phyloP scores from a whole-genome alignment of 1,140 invertebrate species.

The Bathynomus jamesi region DNA sequence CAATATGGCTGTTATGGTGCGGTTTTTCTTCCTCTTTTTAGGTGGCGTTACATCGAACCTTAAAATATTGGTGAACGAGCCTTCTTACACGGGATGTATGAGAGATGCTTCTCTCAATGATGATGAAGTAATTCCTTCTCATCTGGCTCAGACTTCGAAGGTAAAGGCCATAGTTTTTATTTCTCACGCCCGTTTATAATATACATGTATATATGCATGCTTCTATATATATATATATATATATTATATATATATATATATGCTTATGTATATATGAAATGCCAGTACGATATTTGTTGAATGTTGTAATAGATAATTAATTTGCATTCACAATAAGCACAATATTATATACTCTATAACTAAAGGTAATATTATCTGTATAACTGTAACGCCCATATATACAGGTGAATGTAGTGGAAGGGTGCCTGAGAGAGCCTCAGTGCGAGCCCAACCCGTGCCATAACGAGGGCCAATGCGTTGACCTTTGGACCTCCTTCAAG shows the following conservation, averaged over 20 bases:
- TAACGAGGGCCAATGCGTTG: constrained; percentile 74
- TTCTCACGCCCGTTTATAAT: no score
- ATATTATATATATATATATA: no score
- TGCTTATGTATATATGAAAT: no score
- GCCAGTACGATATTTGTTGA: no score
- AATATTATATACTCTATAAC: no score
- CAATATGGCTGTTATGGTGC: no score
- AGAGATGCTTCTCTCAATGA: constrained; percentile 81
- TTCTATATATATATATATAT: no score
- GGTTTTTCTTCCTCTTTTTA: constrained; percentile 47
- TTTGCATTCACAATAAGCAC: no score
- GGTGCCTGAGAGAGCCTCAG: constrained; percentile 68
- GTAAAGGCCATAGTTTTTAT: neutral
- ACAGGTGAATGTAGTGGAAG: constrained; percentile 49
- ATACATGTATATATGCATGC: no score
- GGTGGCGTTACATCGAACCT: constrained; percentile 28
- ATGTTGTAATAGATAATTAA: no score
- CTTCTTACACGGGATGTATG: constrained; percentile 80
- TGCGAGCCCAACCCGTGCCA: constrained; percentile 80
- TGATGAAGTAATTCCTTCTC: constrained; percentile 42
- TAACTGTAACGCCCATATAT: neutral
- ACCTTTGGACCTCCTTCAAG: constrained; percentile 76
- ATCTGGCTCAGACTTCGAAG: neutral
- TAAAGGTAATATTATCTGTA: no score
- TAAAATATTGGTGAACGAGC: constrained; percentile 45